phyloP scores from a whole-genome alignment of 2,797 vertebrate species.

The Etheostoma nigrum region DNA sequence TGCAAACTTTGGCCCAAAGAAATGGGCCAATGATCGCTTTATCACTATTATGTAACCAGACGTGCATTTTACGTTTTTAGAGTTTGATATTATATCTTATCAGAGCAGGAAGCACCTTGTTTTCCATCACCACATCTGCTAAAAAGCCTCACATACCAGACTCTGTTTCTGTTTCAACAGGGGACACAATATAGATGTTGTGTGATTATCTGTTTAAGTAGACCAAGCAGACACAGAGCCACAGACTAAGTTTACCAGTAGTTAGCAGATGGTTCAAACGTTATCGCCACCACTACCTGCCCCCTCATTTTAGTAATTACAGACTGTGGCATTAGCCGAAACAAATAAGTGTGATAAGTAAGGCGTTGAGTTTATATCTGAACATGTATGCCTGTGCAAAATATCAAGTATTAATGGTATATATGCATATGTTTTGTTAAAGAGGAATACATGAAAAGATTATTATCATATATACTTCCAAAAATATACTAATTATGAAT shows the following conservation, averaged over 20 bases:
- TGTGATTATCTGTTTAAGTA: not conserved
- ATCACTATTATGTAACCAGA: not conserved
- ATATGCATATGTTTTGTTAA: not conserved
- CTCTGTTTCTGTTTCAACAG: not conserved
- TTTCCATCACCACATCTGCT: not conserved
- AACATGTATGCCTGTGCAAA: not conserved
- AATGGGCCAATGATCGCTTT: no score
- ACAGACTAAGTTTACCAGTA: slow-evolving; percentile 25
- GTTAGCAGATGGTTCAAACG: slow-evolving; percentile 14
- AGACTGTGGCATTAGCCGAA: not conserved
- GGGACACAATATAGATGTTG: not conserved
- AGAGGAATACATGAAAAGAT: not conserved
- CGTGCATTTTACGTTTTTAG: not conserved
- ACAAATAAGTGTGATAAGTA: not conserved
- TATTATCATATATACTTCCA: not conserved
- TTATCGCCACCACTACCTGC: not conserved
- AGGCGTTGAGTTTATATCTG: not conserved
- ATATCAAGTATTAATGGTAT: not conserved
- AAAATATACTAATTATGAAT: not conserved
- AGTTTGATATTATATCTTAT: not conserved
- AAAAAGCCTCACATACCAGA: not conserved
- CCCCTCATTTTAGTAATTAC: slow-evolving; percentile 7
- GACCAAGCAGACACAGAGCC: not conserved
- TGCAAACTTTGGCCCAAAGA: no score
- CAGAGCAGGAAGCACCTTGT: not conserved